Percentiles rank a stretch among this genome's conserved stretches.
phyloP scores from a whole-genome alignment of 2,797 vertebrate genomes.

The Hemitrygon akajei region DNA sequence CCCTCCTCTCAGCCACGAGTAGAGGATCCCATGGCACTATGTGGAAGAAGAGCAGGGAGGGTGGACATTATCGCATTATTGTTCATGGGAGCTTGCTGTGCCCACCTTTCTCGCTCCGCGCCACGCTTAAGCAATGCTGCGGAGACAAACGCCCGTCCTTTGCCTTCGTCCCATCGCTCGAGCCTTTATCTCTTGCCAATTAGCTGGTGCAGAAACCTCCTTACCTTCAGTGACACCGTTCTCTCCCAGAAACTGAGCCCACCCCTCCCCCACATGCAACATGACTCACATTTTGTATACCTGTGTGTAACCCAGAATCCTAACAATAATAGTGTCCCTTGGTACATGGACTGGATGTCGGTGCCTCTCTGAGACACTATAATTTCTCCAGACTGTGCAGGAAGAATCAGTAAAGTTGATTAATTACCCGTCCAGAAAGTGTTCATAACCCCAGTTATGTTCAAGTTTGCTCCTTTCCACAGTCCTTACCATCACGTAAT shows the following conservation, averaged over 20 bases:
- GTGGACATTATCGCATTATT: background rate
- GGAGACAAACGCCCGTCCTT: no score
- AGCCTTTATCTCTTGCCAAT: background rate
- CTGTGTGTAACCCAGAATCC: background rate
- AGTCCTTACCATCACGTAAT: background rate
- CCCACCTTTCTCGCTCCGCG: background rate
- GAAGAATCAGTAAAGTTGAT: background rate
- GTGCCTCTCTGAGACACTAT: background rate
- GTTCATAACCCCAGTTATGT: no score
- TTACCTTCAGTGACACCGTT: background rate
- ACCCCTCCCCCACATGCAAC: no score
- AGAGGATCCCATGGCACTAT: slow-evolving; percentile 6
- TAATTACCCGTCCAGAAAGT: background rate
- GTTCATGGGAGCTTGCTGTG: background rate
- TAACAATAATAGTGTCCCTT: background rate
- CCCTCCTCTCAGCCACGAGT: background rate
- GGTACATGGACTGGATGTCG: background rate
- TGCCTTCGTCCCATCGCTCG: background rate
- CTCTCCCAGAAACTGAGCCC: no score
- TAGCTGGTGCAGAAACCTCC: background rate
- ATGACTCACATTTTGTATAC: background rate
- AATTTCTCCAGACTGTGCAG: background rate
- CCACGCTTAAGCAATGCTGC: background rate
- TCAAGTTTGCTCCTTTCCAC: background rate
- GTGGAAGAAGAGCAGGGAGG: background rate